phyloP scores from a whole-genome alignment of 2,888 invertebrate species.

The Ennomos erosarius region DNA sequence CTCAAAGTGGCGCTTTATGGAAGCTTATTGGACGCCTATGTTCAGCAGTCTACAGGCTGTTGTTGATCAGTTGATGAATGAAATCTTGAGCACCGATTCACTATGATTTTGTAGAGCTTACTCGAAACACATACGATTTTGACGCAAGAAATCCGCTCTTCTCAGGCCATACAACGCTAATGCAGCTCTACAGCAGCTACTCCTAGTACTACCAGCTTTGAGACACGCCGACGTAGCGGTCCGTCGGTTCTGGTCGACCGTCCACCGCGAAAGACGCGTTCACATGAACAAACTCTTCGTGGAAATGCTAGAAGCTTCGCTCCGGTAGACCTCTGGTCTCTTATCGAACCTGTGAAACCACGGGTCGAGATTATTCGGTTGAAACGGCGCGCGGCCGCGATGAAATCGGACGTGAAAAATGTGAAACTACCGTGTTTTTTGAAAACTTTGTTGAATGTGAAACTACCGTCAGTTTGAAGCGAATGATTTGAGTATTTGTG shows the following conservation, averaged over 20 bases:
- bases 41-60: too few species aligned
- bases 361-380: slow-evolving; percentile 19
- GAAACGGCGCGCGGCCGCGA: slow-evolving; percentile 47
- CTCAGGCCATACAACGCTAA: slow-evolving; percentile 89
- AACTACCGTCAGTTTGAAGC: neutral
- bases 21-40: too few species aligned
- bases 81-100: too few species aligned
- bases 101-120: too few species aligned
- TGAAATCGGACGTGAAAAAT: slow-evolving; percentile 17
- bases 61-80: too few species aligned
- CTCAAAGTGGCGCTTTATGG: too few species aligned
- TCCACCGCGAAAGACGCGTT: slow-evolving; percentile 94
- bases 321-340: slow-evolving; percentile 76
- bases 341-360: neutral
- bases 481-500: slow-evolving; percentile 2
- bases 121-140: too few species aligned
- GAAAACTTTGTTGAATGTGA: neutral
- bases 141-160: too few species aligned
- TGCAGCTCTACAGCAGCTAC: slow-evolving; percentile 92
- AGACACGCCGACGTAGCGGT: slow-evolving; percentile 96
- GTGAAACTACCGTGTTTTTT: neutral
- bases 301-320: slow-evolving; percentile 96
- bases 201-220: slow-evolving; percentile 94
- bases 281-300: slow-evolving; percentile 98
- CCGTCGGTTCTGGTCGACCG: slow-evolving; percentile 95